phyloP scores from a whole-genome alignment of 2,113 vertebrate species.

The Glaucomys volans region DNA sequence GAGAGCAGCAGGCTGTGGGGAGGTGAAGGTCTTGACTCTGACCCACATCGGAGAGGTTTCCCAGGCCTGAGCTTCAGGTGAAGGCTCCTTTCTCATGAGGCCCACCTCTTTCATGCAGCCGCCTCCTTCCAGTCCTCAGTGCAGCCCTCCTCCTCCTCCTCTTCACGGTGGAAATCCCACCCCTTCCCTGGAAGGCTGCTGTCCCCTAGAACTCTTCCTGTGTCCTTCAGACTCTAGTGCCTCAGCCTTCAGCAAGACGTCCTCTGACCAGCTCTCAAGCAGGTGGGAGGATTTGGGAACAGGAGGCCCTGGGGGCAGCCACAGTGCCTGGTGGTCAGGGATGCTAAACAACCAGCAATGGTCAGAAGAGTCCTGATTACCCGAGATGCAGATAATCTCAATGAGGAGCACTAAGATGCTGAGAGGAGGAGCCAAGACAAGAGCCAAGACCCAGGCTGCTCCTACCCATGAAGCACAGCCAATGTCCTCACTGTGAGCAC shows the following conservation, averaged over 20 bases:
- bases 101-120: background rate
- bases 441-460: background rate
- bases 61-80: background rate
- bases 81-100: background rate
- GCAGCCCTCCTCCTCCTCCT: background rate
- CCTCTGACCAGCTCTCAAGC: background rate
- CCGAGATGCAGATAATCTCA: background rate
- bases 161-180: background rate
- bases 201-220: background rate
- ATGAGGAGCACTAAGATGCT: rapidly evolving
- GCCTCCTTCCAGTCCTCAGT: background rate
- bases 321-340: background rate
- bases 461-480: background rate
- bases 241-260: background rate
- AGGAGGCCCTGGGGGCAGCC: background rate
- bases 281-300: background rate
- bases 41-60: background rate
- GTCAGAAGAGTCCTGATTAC: background rate
- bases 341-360: background rate
- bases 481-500: background rate
- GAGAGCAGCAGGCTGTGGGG: background rate
- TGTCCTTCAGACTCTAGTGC: background rate
- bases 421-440: background rate
- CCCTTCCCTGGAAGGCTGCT: background rate
- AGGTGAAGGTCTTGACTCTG: background rate